Conservation (phyloP, 2,113 vertebrate species). For the Aplodontia rufa region DNA sequence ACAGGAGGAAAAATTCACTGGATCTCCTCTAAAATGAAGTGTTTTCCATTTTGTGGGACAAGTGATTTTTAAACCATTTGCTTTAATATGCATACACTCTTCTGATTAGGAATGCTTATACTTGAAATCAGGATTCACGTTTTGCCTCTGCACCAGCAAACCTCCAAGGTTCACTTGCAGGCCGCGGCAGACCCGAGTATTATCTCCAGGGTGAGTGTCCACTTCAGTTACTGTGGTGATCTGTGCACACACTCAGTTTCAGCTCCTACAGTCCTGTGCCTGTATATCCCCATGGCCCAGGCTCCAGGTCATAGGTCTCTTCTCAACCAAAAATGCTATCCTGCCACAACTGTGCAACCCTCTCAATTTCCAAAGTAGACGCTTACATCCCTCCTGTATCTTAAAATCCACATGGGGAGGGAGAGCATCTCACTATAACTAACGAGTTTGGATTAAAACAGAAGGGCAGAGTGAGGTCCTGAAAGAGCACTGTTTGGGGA, state of each 20-base stretch:
- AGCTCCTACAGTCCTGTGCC: rapidly evolving
- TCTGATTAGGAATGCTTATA: neutral
- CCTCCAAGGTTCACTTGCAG: neutral
- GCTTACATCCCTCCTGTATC: neutral
- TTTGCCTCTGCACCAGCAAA: neutral
- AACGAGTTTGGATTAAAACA: neutral
- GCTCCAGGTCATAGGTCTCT: neutral
- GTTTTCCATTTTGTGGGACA: neutral
- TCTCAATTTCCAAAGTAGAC: neutral
- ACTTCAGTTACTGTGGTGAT: neutral
- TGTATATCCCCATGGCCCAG: too few relatives aligned
- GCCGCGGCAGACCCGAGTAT: neutral
- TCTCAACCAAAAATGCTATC: neutral
- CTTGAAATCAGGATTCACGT: neutral
- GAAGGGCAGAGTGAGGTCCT: neutral
- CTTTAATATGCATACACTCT: rapidly evolving
- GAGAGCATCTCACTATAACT: neutral
- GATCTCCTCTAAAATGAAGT: neutral
- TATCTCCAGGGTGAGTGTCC: neutral
- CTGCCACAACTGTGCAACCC: neutral
- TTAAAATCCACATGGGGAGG: neutral
- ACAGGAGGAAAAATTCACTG: neutral
- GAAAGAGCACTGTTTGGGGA: neutral
- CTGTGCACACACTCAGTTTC: rapidly evolving
- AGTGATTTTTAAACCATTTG: neutral